Percentiles rank a stretch among this genome's conserved stretches.
Conservation (phyloP, 2,113 vertebrate species). For the Pycnonotus jocosus region DNA sequence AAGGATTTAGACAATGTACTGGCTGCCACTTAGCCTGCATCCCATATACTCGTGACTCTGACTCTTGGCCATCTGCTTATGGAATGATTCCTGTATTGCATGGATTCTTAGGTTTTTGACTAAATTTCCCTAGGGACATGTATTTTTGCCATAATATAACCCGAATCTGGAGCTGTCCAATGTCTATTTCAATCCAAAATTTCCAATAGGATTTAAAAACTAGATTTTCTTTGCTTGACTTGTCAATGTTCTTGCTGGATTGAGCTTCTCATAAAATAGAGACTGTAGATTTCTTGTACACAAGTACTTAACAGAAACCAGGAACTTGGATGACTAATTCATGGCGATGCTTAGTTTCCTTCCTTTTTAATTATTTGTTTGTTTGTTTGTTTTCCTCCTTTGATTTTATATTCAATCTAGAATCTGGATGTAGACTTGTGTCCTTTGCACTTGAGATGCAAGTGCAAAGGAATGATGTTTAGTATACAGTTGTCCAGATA, state of each 20-base stretch:
- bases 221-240: not conserved
- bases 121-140: not conserved
- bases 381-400: no score
- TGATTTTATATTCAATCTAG: not conserved
- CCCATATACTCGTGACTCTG: not conserved
- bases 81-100: not conserved
- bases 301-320: not conserved
- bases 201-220: not conserved
- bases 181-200: not conserved
- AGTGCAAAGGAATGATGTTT: not conserved
- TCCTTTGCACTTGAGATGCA: not conserved
- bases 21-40: not conserved
- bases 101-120: not conserved
- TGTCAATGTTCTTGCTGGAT: rapidly evolving
- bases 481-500: not conserved
- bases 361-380: no score
- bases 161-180: not conserved
- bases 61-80: not conserved
- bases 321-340: not conserved
- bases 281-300: not conserved
- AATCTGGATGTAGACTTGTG: not conserved
- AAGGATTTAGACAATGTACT: not conserved
- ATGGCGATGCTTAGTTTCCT: rapidly evolving
- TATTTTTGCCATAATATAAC: not conserved
- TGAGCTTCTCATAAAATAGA: not conserved